A percentile compares a stretch with the other conserved stretches of the same genome.
These are phyloP conservation scores for Phymastichus coffea DNA, from an alignment of 1,140 invertebrate genomes.

Conservation along the genomic window DNA sequence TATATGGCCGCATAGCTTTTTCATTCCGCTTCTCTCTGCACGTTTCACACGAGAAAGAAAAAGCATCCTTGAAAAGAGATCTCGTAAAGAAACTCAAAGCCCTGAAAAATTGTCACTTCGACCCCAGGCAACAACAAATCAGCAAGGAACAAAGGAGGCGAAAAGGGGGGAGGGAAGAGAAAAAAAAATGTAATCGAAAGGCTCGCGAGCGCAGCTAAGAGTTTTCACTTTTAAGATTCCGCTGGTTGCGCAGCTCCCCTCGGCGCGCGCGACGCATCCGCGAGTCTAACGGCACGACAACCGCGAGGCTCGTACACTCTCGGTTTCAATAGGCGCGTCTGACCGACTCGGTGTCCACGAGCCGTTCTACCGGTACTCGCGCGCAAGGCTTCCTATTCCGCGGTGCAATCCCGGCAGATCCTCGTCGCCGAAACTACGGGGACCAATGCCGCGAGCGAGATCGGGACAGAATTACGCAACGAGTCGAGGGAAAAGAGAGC, in stretches of 20 bases:
- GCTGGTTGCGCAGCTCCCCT: background rate
- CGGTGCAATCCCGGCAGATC: background rate
- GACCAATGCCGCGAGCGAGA: background rate
- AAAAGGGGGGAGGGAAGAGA: background rate
- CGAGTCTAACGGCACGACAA: too few relatives aligned
- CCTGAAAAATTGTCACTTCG: too few relatives aligned
- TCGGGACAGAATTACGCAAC: background rate
- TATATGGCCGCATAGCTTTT: too few relatives aligned
- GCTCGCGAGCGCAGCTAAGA: background rate
- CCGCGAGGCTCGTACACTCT: too few relatives aligned
- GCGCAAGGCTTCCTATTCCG: background rate
- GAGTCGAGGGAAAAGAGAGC: background rate
- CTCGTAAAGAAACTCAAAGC: too few relatives aligned
- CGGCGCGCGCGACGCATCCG: too few relatives aligned
- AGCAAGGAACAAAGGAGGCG: slow-evolving; percentile 10
- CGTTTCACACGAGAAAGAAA: too few relatives aligned
- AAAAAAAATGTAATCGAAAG: slow-evolving; percentile 6
- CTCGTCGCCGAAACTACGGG: background rate
- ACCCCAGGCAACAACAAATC: too few relatives aligned
- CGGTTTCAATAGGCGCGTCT: too few relatives aligned
- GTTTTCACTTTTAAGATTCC: slow-evolving; percentile 27
- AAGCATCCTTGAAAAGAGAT: too few relatives aligned
- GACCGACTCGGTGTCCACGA: too few relatives aligned
- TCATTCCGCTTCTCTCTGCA: too few relatives aligned
- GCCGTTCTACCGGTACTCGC: background rate